A percentile compares a stretch with the other conserved stretches of the same genome.
Evolutionary conservation across 2,888 invertebrate species (phyloP).

Genomic region (Strigamia transsilvanica): DNA sequence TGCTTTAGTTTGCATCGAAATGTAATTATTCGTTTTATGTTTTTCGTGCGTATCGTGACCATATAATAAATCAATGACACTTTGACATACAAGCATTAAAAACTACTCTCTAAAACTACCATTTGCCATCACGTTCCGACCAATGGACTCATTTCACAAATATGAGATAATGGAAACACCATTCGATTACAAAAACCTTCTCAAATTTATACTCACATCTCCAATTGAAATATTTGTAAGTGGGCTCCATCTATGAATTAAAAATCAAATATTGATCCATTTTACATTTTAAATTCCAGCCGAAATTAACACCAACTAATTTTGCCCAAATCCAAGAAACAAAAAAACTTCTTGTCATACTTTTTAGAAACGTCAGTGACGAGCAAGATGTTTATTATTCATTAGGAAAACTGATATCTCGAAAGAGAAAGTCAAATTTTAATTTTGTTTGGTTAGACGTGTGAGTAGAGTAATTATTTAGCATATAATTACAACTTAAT

Average conservation of each 20-base stretch:
- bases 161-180: background rate
- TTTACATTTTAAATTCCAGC: background rate
- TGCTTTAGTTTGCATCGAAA: background rate
- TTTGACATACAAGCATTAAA: background rate
- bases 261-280: too few species aligned
- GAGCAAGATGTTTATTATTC: background rate
- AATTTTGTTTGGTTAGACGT: background rate
- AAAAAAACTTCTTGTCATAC: background rate
- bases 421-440: background rate
- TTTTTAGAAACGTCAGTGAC: background rate
- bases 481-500: background rate
- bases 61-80: background rate
- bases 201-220: background rate
- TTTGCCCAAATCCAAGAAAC: background rate
- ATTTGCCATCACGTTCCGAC: background rate
- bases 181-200: background rate
- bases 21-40: constrained; percentile 3
- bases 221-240: background rate
- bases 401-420: background rate
- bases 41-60: background rate
- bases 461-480: background rate
- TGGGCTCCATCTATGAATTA: background rate
- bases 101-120: background rate
- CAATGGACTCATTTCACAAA: background rate
- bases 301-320: background rate